These are phyloP conservation scores for Himalopsyche kuldschensis DNA, from an alignment of 2,888 invertebrate genomes.

Conservation along the genomic window DNA sequence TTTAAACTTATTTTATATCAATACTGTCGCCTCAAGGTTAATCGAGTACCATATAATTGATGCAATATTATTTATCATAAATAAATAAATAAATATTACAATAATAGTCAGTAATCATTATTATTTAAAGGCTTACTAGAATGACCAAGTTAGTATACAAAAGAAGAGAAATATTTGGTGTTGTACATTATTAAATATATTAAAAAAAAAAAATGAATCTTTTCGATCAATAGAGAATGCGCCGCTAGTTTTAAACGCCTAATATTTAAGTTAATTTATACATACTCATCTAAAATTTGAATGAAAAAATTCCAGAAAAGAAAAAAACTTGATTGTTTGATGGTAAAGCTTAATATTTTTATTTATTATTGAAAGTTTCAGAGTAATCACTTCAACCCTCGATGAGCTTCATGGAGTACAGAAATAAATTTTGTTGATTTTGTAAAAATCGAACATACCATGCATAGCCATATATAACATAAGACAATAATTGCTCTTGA, in stretches of 20 bases:
- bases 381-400: no score
- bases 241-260: neutral
- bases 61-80: neutral
- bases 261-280: neutral
- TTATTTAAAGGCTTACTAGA: neutral
- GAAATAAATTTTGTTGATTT: no score
- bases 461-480: no score
- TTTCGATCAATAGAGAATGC: neutral
- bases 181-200: neutral
- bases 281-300: neutral
- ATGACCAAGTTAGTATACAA: slow-evolving; percentile 2
- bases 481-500: no score
- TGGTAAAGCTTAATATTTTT: no score
- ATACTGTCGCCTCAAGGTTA: neutral
- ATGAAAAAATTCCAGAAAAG: neutral
- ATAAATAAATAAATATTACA: neutral
- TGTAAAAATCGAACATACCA: no score
- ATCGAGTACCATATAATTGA: neutral
- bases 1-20: neutral
- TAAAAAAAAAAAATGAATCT: neutral
- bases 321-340: no score
- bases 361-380: no score
- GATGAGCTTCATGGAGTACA: no score
- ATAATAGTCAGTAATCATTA: neutral
- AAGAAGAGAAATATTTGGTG: slow-evolving; percentile 2